These are phyloP conservation scores for Chydorus sphaericus DNA, from an alignment of 2,888 invertebrate species.

Conservation along the genomic window DNA sequence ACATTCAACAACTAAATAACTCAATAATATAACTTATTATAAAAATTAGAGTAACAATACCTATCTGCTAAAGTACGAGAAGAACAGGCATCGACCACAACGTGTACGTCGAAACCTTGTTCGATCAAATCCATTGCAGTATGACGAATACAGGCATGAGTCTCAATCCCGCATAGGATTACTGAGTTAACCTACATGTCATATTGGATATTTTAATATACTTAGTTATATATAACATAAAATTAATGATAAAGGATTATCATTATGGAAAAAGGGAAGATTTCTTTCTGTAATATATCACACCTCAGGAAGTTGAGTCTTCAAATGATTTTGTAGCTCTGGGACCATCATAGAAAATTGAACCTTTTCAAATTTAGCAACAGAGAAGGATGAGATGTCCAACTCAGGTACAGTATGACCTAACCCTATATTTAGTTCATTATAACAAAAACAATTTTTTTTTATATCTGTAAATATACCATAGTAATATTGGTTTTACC, in stretches of 20 bases:
- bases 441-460: neutral
- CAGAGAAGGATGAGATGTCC: slow-evolving; percentile 29
- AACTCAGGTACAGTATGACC: slow-evolving; percentile 38
- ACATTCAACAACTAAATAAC: no score
- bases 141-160: slow-evolving; percentile 43
- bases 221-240: neutral
- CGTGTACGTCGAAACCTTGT: slow-evolving; percentile 35
- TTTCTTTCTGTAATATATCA: no score
- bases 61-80: slow-evolving; percentile 35
- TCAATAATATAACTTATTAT: neutral
- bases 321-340: slow-evolving; percentile 30
- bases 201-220: neutral
- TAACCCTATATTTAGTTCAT: slow-evolving; percentile 25
- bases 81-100: slow-evolving; percentile 40
- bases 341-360: slow-evolving; percentile 40
- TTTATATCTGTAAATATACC: neutral
- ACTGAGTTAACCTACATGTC: slow-evolving; percentile 22
- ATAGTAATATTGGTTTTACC: no score
- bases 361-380: slow-evolving; percentile 32
- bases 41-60: slow-evolving; percentile 20
- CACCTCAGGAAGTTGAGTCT: slow-evolving; percentile 21
- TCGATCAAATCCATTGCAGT: slow-evolving; percentile 37
- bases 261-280: neutral
- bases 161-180: slow-evolving; percentile 37
- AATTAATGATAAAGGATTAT: neutral